phyloP scores from a whole-genome alignment of 1,140 invertebrate species.

The Lucilia sericata region DNA sequence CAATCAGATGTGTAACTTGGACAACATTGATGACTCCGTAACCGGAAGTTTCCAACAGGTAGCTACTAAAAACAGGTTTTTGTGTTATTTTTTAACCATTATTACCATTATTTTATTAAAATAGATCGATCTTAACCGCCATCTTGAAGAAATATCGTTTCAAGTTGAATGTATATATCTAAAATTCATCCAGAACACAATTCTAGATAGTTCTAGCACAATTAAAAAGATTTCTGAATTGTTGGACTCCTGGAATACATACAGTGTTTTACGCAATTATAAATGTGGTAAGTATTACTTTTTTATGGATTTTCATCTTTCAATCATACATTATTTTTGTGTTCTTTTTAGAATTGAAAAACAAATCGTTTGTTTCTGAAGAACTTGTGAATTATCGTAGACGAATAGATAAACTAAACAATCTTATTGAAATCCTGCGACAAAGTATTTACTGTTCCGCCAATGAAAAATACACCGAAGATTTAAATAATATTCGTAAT shows the following conservation, averaged over 20 bases:
- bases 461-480: background rate
- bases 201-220: conserved; percentile 50
- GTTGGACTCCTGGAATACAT: conserved; percentile 60
- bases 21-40: conserved; percentile 66
- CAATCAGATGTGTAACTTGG: conserved; percentile 61
- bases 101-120: background rate
- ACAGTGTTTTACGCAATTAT: conserved; percentile 52
- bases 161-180: conserved; percentile 67
- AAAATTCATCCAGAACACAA: conserved; percentile 61
- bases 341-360: background rate
- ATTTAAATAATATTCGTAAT: conserved; percentile 36
- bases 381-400: conserved; percentile 56
- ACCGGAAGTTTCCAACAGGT: conserved; percentile 67
- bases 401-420: conserved; percentile 51
- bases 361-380: conserved; percentile 47
- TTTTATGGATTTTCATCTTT: background rate
- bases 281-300: conserved; percentile 54
- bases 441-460: background rate
- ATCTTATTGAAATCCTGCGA: conserved; percentile 51
- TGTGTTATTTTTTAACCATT: too few relatives aligned
- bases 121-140: conserved; percentile 77
- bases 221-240: conserved; percentile 45
- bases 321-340: background rate
- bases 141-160: conserved; percentile 74
- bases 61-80: background rate